Percentiles rank a stretch among this genome's conserved stretches.
Evolutionary conservation across 2,797 vertebrate genomes (phyloP).

Genomic region (Coregonus suidteri): DNA sequence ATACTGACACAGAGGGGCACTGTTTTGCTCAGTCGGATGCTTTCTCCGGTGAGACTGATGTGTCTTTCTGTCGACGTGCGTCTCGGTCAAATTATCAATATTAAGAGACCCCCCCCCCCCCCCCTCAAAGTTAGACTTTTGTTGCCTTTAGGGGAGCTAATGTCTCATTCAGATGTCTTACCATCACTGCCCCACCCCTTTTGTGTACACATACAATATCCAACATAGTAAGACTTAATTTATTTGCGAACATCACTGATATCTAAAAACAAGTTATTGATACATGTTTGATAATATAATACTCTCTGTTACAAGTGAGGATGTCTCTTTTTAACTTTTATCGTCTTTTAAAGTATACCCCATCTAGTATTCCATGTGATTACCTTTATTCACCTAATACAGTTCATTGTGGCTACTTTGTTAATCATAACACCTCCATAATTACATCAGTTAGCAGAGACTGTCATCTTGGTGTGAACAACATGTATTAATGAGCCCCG

Average conservation of each 20-base stretch:
- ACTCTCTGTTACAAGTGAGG: not conserved
- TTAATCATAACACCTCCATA: conserved; percentile 12
- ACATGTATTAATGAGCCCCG: conserved; percentile 66
- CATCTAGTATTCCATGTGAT: conserved; percentile 49
- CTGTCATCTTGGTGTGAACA: conserved; percentile 45
- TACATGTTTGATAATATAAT: not conserved
- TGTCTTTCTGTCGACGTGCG: no score
- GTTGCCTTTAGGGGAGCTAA: no score
- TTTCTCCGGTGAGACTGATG: no score
- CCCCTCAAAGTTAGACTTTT: no score
- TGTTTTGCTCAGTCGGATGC: no score
- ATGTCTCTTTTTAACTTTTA: not conserved
- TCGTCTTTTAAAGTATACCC: not conserved
- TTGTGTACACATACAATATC: no score
- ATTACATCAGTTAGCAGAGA: conserved; percentile 49
- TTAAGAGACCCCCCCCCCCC: no score
- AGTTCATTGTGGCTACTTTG: not conserved
- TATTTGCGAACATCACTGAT: not conserved
- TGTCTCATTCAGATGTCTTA: no score
- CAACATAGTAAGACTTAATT: not conserved
- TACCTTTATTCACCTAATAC: conserved; percentile 54
- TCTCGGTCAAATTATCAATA: no score
- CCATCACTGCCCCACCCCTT: no score
- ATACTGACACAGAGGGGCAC: no score
- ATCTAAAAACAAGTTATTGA: no score